Evolutionary conservation across 2,113 vertebrate species (phyloP), one percentile per base, ranked within the genome.

Genomic region (Otocyon megalotis): DNA sequence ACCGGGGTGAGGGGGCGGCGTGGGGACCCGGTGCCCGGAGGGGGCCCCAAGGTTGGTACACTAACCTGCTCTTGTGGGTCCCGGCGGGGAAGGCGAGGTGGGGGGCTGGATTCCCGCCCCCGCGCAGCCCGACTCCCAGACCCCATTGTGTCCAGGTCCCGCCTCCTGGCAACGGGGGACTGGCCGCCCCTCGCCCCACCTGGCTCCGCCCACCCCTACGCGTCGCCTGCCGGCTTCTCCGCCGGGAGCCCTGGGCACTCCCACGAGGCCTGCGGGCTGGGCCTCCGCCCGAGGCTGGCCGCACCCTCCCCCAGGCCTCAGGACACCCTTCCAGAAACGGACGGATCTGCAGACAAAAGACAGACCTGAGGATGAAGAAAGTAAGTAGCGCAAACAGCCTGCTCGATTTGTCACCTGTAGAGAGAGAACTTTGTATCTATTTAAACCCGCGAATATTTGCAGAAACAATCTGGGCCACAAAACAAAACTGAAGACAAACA

Each of bases 111-210:
- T 22, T 37, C 16, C 74, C 30, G 5, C 26, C 35, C 32, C 83
- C 19, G 24, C 94, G 80, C 28, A 6, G 43, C 80, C 84, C 82
- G 9, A 6, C 90, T 56, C 81, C 50, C 72, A 67, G 74, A 80
- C 92, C 97, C 98, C 96, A 97, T 97, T 98, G 94, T 98, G 97
- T 94, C 94, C 83, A 3, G 12, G 17, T 67, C 63, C 22, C 7
- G 97, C 97, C 77, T 96, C 96, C 97, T 96, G 97, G 97, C 96
- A 97, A 96, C 98, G 2, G 17, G 17, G 16, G 48, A 20, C 69
- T 19, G 72, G 13, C 65, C 2, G 30, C 17, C 28, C 10, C 50
- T 26, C 0, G 0, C 48, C 65, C 53, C 62, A 13, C 86, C 53
- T 17, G 30, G 63, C 88, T 58, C 79, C 53, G 32, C 83, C 92